Percentiles rank a stretch among this genome's conserved stretches.
These are phyloP conservation scores for Zosterops japonicus DNA, from an alignment of 2,113 vertebrate genomes.

Conservation along the genomic window DNA sequence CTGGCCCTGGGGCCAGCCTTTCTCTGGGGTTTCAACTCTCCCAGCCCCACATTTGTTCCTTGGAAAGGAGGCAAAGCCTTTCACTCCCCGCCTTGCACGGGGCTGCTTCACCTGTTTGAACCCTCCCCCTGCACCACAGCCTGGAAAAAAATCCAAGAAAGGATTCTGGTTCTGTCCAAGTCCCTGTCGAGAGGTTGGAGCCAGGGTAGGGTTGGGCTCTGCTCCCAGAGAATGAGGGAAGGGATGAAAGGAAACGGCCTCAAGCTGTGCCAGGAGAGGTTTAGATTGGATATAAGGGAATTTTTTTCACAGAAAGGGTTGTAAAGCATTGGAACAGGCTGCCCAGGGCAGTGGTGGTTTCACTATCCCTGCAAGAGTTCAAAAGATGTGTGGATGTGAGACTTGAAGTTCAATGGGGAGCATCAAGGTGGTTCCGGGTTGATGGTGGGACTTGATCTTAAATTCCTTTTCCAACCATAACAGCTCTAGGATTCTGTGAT, in stretches of 20 bases:
- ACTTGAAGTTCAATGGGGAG: not conserved
- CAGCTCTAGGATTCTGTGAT: not conserved
- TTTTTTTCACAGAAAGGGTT: not conserved
- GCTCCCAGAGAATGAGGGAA: not conserved
- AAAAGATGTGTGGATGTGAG: not conserved
- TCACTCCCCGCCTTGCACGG: not conserved
- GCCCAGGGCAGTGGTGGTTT: not conserved
- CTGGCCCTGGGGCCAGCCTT: not conserved
- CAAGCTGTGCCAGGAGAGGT: not conserved
- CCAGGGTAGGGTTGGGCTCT: not conserved
- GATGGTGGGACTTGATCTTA: not conserved
- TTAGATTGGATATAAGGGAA: not conserved
- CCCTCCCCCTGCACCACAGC: accelerated
- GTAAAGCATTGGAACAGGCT: not conserved
- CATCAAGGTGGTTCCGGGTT: not conserved
- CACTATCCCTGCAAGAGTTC: not conserved
- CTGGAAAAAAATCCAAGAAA: not conserved
- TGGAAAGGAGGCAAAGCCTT: not conserved
- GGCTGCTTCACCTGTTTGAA: not conserved
- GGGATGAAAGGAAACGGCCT: not conserved
- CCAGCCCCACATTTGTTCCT: accelerated
- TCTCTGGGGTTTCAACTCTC: accelerated
- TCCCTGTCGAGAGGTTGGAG: accelerated
- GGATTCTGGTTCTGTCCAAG: accelerated
- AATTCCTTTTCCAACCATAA: not conserved